These are phyloP conservation scores for Hydroisotoma schaefferi DNA, from an alignment of 2,888 invertebrate genomes.

Conservation along the genomic window DNA sequence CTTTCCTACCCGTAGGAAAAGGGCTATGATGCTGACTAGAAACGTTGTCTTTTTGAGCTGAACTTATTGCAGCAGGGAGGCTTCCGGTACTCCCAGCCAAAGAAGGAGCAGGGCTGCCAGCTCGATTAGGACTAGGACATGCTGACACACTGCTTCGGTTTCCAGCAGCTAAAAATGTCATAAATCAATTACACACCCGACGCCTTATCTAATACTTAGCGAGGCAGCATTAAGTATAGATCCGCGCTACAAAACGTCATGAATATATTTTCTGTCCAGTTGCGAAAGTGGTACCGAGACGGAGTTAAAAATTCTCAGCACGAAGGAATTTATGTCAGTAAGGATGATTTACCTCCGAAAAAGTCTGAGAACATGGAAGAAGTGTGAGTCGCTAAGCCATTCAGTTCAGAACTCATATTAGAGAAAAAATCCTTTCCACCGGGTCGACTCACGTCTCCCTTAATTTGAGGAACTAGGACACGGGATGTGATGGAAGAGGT, in stretches of 20 bases:
- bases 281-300: neutral
- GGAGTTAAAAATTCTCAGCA: neutral
- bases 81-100: slow-evolving; percentile 49
- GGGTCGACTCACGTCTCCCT: slow-evolving; percentile 38
- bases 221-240: no score
- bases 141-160: slow-evolving; percentile 46
- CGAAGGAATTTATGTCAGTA: neutral
- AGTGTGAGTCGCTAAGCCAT: slow-evolving; percentile 87
- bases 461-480: slow-evolving; percentile 42
- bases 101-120: slow-evolving; percentile 55
- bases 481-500: slow-evolving; percentile 49
- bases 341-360: slow-evolving; percentile 63
- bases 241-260: neutral
- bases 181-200: neutral
- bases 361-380: slow-evolving; percentile 91
- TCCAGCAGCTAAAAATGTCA: slow-evolving; percentile 5
- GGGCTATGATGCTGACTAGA: slow-evolving; percentile 64
- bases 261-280: neutral
- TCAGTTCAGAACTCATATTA: slow-evolving; percentile 86
- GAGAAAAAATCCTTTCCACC: slow-evolving; percentile 73
- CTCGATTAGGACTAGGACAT: slow-evolving; percentile 53
- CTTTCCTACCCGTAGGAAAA: slow-evolving; percentile 67
- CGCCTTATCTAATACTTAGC: neutral
- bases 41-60: slow-evolving; percentile 32
- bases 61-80: slow-evolving; percentile 48